Evolutionary conservation across 2,113 vertebrate genomes (phyloP).

Genomic region (Tetraodon nigroviridis): DNA sequence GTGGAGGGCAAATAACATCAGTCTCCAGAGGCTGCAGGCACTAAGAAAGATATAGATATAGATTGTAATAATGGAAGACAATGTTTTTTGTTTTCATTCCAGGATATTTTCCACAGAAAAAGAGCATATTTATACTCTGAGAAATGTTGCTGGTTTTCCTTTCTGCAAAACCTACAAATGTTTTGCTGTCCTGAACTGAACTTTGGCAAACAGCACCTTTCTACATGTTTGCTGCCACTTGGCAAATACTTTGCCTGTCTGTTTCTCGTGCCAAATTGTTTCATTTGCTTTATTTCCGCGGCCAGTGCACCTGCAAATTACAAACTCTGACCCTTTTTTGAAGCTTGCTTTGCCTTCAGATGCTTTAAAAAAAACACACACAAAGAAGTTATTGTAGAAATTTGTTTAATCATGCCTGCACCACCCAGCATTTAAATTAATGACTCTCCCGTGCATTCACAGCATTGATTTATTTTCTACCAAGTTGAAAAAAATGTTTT

Average conservation of each 20-base stretch:
- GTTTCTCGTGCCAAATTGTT: conserved; percentile 25
- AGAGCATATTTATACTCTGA: too few species aligned
- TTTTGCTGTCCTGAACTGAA: background rate
- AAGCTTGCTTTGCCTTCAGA: conserved; percentile 6
- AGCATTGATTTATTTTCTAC: conserved; percentile 1
- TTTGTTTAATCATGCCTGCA: conserved; percentile 26
- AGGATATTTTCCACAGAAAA: too few species aligned
- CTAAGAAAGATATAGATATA: too few species aligned
- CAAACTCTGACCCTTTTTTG: conserved; percentile 22
- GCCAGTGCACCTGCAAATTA: conserved; percentile 30
- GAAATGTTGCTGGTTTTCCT: too few species aligned
- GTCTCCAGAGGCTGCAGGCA: too few species aligned
- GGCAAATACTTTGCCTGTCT: conserved; percentile 21
- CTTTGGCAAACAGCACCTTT: conserved; percentile 5
- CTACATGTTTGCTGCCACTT: conserved; percentile 12
- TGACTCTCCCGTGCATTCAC: conserved; percentile 28
- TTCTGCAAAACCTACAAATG: background rate
- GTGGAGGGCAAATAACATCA: too few species aligned
- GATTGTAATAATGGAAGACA: too few species aligned
- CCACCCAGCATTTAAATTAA: conserved; percentile 22
- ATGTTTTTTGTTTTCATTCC: too few species aligned
- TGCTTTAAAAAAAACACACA: conserved; percentile 35
- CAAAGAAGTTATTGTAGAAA: conserved; percentile 22
- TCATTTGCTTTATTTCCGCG: conserved; percentile 1
- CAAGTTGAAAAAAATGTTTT: background rate